Percentiles rank a stretch among this genome's conserved stretches.
phyloP scores from a whole-genome alignment of 2,113 vertebrate genomes.

The Cynocephalus volans region DNA sequence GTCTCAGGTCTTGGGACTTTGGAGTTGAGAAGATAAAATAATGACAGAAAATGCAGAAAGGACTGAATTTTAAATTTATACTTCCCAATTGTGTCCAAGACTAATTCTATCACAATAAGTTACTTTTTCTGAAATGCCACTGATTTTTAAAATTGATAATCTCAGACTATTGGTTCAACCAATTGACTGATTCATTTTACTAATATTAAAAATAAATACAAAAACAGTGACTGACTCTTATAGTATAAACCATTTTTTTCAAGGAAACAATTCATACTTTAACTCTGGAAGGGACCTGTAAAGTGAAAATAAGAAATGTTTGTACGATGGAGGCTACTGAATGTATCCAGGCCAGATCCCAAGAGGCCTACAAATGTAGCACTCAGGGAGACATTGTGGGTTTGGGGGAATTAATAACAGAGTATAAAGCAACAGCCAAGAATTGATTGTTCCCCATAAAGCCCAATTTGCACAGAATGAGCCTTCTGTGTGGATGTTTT shows the following conservation, averaged over 20 bases:
- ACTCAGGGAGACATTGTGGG: background rate
- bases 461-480: background rate
- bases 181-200: background rate
- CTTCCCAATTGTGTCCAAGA: background rate
- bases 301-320: background rate
- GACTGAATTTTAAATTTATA: background rate
- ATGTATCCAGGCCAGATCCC: background rate
- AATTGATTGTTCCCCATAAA: background rate
- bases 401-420: background rate
- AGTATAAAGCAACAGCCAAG: background rate
- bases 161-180: background rate
- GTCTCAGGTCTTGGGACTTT: background rate
- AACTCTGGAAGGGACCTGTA: background rate
- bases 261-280: background rate
- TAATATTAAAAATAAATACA: constrained; percentile 2
- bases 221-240: background rate
- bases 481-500: background rate
- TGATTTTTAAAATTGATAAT: background rate
- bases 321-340: background rate
- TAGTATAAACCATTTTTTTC: background rate
- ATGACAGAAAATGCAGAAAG: constrained; percentile 7
- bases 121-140: constrained; percentile 28
- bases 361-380: background rate
- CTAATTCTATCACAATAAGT: background rate
- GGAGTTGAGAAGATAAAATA: background rate